Percentiles rank a stretch among this genome's conserved stretches.
Conservation (phyloP, 2,113 vertebrate species). For the Dicrurus megarhynchus region DNA sequence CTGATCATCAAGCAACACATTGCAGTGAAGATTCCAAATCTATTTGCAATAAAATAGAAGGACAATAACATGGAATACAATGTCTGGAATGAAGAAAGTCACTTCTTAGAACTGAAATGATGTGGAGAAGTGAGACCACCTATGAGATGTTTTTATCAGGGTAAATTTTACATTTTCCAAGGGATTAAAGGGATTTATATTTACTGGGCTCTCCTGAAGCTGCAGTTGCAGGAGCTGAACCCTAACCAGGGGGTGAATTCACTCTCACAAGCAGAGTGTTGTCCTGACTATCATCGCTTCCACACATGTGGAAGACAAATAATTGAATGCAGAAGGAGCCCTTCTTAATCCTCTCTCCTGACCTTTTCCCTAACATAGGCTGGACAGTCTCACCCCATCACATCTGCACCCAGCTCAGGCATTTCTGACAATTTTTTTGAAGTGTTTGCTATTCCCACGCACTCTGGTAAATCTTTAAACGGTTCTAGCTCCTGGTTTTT, state of each 20-base stretch:
- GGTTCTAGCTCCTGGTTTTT: background rate
- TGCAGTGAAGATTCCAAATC: background rate
- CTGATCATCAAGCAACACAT: background rate
- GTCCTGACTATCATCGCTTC: background rate
- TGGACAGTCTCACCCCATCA: background rate
- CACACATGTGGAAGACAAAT: background rate
- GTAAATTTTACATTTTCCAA: background rate
- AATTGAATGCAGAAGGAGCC: background rate
- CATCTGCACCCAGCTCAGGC: background rate
- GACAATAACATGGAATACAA: background rate
- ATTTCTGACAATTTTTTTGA: background rate
- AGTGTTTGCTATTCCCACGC: background rate
- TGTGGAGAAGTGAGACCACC: background rate
- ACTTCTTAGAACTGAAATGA: background rate
- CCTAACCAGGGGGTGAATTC: background rate
- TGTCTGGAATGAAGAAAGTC: background rate
- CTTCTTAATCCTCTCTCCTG: background rate
- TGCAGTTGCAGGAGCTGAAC: background rate
- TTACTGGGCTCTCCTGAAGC: background rate
- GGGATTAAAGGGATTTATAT: background rate
- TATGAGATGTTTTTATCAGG: background rate
- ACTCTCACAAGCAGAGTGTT: background rate
- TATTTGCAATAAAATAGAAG: background rate
- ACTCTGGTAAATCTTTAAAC: constrained; percentile 7
- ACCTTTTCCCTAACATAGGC: background rate